These are phyloP conservation scores for Eptatretus burgeri DNA, from an alignment of 2,113 vertebrate genomes.

Conservation along the genomic window DNA sequence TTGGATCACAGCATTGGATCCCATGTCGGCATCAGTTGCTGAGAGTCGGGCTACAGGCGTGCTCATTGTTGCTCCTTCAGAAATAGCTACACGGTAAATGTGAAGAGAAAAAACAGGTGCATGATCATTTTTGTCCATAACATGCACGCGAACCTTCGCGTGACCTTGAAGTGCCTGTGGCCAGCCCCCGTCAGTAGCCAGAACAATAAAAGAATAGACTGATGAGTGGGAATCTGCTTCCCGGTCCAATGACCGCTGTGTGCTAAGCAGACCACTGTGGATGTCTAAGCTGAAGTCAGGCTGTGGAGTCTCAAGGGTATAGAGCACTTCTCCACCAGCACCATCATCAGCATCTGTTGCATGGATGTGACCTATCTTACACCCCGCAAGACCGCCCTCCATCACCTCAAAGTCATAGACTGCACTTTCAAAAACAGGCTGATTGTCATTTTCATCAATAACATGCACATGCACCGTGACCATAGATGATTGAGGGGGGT, in stretches of 20 bases:
- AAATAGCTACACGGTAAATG: constrained; percentile 71
- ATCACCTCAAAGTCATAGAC: constrained; percentile 79
- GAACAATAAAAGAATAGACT: constrained; percentile 44
- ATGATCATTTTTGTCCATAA: constrained; percentile 90
- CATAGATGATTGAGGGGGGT: constrained; percentile 48
- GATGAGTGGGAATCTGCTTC: constrained; percentile 50
- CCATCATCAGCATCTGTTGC: constrained; percentile 72
- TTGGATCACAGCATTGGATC: constrained; percentile 44
- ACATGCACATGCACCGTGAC: constrained; percentile 62
- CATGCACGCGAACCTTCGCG: constrained; percentile 67
- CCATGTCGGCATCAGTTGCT: constrained; percentile 73
- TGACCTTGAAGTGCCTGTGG: constrained; percentile 75
- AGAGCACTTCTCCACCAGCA: constrained; percentile 57
- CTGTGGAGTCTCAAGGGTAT: constrained; percentile 48
- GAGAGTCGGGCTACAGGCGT: constrained; percentile 68
- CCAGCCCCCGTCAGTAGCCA: constrained; percentile 62
- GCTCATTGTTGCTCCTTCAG: constrained; percentile 48
- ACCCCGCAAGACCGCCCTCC: constrained; percentile 56
- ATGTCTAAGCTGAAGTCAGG: constrained; percentile 60
- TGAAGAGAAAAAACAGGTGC: constrained; percentile 68
- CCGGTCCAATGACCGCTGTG: constrained; percentile 48
- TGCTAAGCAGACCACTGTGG: constrained; percentile 45
- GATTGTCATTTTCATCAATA: constrained; percentile 81
- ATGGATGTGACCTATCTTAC: constrained; percentile 39
- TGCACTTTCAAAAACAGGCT: constrained; percentile 78